Conservation (phyloP, 2,888 invertebrate genomes). For the Ophion ellenae region DNA sequence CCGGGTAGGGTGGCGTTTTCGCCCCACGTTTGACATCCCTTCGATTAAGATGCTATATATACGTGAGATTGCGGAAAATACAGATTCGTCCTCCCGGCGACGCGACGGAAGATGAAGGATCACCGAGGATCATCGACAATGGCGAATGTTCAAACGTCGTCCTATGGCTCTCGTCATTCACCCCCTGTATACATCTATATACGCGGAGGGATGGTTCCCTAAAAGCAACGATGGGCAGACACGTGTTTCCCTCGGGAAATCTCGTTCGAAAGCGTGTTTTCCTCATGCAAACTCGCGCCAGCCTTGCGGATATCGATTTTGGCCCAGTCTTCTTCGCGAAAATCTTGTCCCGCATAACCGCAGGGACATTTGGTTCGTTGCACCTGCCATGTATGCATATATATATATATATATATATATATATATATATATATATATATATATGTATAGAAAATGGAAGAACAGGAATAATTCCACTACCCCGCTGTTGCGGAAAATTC, state of each 20-base stretch:
- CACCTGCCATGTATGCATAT: conserved; percentile 5
- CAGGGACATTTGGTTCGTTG: conserved; percentile 11
- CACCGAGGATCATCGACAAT: too few relatives aligned
- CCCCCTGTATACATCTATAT: not conserved
- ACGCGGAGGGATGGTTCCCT: not conserved
- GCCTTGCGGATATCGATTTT: conserved; percentile 51
- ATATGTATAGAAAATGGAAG: too few relatives aligned
- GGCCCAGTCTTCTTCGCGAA: not conserved
- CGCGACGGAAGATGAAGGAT: too few relatives aligned
- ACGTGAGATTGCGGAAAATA: too few relatives aligned
- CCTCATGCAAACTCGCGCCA: conserved; percentile 29
- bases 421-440: too few relatives aligned
- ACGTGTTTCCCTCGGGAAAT: conserved; percentile 62
- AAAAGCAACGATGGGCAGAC: conserved; percentile 2
- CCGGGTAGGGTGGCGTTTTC: too few relatives aligned
- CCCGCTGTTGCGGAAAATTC: too few relatives aligned
- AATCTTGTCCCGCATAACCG: not conserved
- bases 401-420: not conserved
- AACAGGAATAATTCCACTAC: too few relatives aligned
- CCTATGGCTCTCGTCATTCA: not conserved
- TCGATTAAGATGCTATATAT: too few relatives aligned
- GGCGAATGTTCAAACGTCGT: too few relatives aligned
- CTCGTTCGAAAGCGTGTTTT: conserved; percentile 52
- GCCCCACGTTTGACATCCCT: too few relatives aligned
- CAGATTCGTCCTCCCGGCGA: too few relatives aligned